A percentile compares a stretch with the other conserved stretches of the same genome.
Conservation (phyloP, 1,140 invertebrate genomes). For the Drosophila insularis region DNA sequence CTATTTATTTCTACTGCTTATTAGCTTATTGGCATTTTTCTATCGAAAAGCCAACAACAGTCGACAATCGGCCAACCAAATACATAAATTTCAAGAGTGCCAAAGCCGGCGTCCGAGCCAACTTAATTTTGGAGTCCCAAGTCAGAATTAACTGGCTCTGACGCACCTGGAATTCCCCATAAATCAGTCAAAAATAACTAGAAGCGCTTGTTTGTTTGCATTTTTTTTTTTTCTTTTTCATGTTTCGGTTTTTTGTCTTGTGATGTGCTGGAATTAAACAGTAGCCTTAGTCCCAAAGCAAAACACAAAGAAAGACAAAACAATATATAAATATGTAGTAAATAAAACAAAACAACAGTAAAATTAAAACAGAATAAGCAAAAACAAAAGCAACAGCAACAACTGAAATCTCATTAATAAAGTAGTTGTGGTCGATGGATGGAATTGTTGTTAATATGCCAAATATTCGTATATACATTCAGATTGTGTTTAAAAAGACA, state of each 20-base stretch:
- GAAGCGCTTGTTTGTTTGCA: constrained; percentile 70
- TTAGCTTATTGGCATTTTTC: constrained; percentile 48
- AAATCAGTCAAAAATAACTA: constrained; percentile 77
- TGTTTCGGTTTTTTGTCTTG: constrained; percentile 17
- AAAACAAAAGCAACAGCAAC: constrained; percentile 30
- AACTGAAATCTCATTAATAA: constrained; percentile 27
- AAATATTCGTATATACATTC: not conserved
- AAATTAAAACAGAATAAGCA: constrained; percentile 30
- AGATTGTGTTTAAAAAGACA: not conserved
- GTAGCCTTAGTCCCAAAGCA: constrained; percentile 60
- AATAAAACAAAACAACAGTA: not conserved
- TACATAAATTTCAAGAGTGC: constrained; percentile 11
- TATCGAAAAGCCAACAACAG: constrained; percentile 35
- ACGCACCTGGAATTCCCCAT: constrained; percentile 80
- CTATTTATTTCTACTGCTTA: constrained; percentile 23
- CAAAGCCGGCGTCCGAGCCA: constrained; percentile 22
- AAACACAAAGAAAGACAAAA: constrained; percentile 12
- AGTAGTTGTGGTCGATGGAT: not conserved
- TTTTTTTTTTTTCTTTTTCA: constrained; percentile 40
- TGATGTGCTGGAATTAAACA: constrained; percentile 56
- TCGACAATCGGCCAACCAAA: constrained; percentile 37
- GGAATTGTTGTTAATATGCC: constrained; percentile 29
- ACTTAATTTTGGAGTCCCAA: constrained; percentile 9
- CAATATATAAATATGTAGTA: not conserved
- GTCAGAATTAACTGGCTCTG: constrained; percentile 37